A percentile compares a stretch with the other conserved stretches of the same genome.
Evolutionary conservation across 30 jellyfish, hydroid and myxozoan genomes (phyloP).

Genomic region (Hydractinia echinata): DNA sequence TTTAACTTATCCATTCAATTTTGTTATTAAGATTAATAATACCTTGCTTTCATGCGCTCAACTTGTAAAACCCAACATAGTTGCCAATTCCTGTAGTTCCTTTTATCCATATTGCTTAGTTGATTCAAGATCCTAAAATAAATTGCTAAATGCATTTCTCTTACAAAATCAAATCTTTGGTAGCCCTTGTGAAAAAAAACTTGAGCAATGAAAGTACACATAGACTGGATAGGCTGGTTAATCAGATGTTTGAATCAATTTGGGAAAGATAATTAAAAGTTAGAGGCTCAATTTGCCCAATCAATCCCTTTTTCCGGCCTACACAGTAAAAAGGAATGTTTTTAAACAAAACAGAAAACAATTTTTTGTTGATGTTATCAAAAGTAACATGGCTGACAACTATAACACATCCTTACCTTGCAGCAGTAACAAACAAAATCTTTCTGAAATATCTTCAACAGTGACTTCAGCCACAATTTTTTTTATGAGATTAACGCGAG

Average conservation of each 20-base stretch:
- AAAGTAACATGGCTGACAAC: neutral
- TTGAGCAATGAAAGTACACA: neutral
- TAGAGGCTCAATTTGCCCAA: no score
- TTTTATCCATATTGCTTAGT: constrained; percentile 41
- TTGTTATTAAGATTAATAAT: neutral
- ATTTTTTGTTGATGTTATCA: neutral
- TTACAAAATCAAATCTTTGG: no score
- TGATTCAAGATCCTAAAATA: constrained; percentile 58
- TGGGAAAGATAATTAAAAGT: no score
- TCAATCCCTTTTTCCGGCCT: no score
- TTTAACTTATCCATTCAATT: no score
- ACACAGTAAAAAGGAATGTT: neutral
- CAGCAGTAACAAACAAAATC: constrained; percentile 83
- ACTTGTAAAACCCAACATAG: constrained; percentile 70
- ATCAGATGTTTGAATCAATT: no score
- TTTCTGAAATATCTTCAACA: constrained; percentile 37
- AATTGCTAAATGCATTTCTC: neutral
- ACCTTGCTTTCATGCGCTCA: constrained; percentile 88
- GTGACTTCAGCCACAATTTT: constrained; percentile 74
- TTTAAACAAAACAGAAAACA: neutral
- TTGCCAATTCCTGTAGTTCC: constrained; percentile 55
- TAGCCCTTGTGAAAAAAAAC: neutral
- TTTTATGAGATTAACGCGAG: constrained; percentile 91
- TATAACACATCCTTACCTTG: constrained; percentile 39
- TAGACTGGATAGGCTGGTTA: no score